A percentile compares a stretch with the other conserved stretches of the same genome.
Conservation (phyloP, 1,140 invertebrate genomes). For the Venturia canescens region DNA sequence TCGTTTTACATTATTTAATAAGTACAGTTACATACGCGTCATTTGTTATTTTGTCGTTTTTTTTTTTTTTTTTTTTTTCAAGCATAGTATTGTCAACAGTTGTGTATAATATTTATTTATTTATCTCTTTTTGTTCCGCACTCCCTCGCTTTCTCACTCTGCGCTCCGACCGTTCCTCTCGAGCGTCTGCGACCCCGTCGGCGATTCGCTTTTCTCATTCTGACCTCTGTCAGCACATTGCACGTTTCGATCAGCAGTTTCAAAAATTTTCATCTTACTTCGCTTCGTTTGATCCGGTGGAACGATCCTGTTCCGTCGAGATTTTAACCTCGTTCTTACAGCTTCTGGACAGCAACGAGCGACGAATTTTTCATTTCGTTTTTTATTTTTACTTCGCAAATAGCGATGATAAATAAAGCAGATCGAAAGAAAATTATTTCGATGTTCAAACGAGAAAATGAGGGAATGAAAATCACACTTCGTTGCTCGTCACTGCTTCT, state of each 20-base stretch:
- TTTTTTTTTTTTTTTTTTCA: conserved; percentile 53
- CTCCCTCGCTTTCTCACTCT: too few species aligned
- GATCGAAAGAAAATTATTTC: neutral
- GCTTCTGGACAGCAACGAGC: too few species aligned
- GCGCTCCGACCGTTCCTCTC: conserved; percentile 36
- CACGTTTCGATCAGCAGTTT: conserved; percentile 12
- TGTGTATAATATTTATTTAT: conserved; percentile 63
- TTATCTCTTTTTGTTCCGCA: conserved; percentile 45
- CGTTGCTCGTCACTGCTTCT: too few species aligned
- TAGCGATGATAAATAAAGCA: too few species aligned
- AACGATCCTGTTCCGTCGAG: too few species aligned
- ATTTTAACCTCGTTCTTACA: too few species aligned
- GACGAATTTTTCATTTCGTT: too few species aligned
- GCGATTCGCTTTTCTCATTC: conserved; percentile 5
- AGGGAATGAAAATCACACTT: too few species aligned
- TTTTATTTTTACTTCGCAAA: too few species aligned
- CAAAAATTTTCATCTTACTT: too few species aligned
- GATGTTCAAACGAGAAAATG: conserved; percentile 14
- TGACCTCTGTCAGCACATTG: neutral
- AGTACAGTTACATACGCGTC: conserved; percentile 66
- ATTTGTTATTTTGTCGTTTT: conserved; percentile 54
- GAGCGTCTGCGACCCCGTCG: conserved; percentile 33
- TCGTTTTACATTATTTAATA: conserved; percentile 60
- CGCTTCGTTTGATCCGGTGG: too few species aligned
- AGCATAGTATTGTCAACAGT: conserved; percentile 72